A percentile compares a stretch with the other conserved stretches of the same genome.
These are phyloP conservation scores for Anthoscopus minutus DNA, from an alignment of 2,113 vertebrate species.

Conservation along the genomic window DNA sequence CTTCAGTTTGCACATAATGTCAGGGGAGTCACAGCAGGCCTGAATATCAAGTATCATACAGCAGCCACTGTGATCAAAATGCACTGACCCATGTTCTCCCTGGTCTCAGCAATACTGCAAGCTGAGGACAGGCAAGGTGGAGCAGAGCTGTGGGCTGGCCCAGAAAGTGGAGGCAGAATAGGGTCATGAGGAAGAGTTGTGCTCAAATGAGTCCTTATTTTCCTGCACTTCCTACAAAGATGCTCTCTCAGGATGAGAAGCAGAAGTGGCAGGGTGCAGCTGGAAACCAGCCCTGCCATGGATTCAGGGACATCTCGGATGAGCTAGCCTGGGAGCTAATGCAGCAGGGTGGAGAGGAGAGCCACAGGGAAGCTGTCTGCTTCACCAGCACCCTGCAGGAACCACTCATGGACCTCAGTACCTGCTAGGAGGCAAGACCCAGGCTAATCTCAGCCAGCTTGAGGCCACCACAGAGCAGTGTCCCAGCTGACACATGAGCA, in stretches of 20 bases:
- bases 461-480: not conserved
- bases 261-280: not conserved
- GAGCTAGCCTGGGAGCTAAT: not conserved
- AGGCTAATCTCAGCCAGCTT: not conserved
- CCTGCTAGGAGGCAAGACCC: accelerated
- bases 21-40: not conserved
- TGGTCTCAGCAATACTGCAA: accelerated
- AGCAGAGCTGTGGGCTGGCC: not conserved
- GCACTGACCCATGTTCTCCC: not conserved
- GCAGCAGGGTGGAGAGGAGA: not conserved
- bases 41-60: not conserved
- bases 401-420: not conserved
- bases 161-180: not conserved
- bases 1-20: not conserved
- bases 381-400: not conserved
- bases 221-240: not conserved
- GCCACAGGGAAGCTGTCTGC: not conserved
- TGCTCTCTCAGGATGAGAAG: not conserved
- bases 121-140: not conserved
- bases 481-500: not conserved
- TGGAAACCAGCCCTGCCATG: not conserved
- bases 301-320: not conserved
- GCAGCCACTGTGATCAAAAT: not conserved
- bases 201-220: not conserved
- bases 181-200: not conserved